Evolutionary conservation across 1,140 invertebrate genomes (phyloP).

Genomic region (Psilanteris sp.): DNA sequence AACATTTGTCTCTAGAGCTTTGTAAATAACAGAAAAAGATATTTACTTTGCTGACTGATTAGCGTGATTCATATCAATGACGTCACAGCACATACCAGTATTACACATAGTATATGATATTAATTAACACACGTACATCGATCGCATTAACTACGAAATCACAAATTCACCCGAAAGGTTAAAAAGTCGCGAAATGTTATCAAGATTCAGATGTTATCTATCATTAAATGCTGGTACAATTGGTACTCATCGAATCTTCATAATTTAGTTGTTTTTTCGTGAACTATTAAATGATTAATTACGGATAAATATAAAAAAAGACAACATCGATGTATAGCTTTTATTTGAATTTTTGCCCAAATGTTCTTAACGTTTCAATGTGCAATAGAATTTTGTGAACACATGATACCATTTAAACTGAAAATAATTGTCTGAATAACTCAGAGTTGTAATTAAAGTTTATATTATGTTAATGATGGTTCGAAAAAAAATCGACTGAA

Average conservation of each 20-base stretch:
- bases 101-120: constrained; percentile 9
- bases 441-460: too few species aligned
- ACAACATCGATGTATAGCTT: too few species aligned
- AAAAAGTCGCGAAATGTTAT: constrained; percentile 18
- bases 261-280: too few species aligned
- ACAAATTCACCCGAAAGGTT: constrained; percentile 18
- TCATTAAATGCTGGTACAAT: background rate
- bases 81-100: constrained; percentile 74
- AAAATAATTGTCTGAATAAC: too few species aligned
- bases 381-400: too few species aligned
- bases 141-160: constrained; percentile 5
- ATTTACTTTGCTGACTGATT: constrained; percentile 76
- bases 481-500: too few species aligned
- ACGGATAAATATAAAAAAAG: too few species aligned
- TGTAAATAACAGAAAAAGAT: constrained; percentile 62
- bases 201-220: constrained; percentile 3
- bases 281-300: too few species aligned
- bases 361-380: too few species aligned
- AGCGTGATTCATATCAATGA: constrained; percentile 76
- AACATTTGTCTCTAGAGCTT: constrained; percentile 36
- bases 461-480: too few species aligned
- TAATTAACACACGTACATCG: constrained; percentile 12
- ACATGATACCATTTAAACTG: too few species aligned
- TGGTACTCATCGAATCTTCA: background rate
- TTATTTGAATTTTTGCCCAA: too few species aligned